These are phyloP conservation scores for Phaenicophaeus curvirostris DNA, from an alignment of 2,797 vertebrate genomes.

Conservation along the genomic window DNA sequence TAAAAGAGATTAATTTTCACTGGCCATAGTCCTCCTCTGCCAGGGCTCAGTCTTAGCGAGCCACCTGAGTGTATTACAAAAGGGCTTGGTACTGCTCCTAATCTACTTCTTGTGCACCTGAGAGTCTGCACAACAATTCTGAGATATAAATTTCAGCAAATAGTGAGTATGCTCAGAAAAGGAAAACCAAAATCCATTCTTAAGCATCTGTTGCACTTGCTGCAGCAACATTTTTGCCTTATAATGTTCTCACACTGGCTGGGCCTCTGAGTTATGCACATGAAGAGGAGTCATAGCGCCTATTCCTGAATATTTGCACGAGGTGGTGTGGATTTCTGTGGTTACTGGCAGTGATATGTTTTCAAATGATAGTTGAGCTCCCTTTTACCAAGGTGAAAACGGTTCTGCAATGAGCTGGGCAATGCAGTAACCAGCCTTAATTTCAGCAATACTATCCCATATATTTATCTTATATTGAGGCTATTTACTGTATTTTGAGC, in stretches of 20 bases:
- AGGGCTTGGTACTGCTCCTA: background rate
- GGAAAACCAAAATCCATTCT: background rate
- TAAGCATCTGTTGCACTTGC: background rate
- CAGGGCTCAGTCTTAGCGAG: background rate
- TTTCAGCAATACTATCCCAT: background rate
- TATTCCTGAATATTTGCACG: background rate
- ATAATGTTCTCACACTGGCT: background rate
- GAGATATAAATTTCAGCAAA: background rate
- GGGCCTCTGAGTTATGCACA: fast-evolving
- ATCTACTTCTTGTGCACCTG: background rate
- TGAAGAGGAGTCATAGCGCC: background rate
- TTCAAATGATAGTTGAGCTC: background rate
- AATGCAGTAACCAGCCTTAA: background rate
- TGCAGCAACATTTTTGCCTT: background rate
- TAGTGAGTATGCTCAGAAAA: background rate
- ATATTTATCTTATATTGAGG: background rate
- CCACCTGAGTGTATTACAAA: background rate
- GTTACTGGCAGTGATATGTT: fast-evolving
- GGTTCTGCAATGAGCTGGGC: background rate
- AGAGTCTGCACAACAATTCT: background rate
- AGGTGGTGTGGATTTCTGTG: background rate
- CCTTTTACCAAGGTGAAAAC: background rate
- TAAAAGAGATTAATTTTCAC: background rate
- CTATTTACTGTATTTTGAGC: background rate
- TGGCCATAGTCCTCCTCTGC: background rate